Percentiles rank a stretch among this genome's conserved stretches.
phyloP scores from a whole-genome alignment of 2,797 vertebrate genomes.

The Anisognathus igniventris region DNA sequence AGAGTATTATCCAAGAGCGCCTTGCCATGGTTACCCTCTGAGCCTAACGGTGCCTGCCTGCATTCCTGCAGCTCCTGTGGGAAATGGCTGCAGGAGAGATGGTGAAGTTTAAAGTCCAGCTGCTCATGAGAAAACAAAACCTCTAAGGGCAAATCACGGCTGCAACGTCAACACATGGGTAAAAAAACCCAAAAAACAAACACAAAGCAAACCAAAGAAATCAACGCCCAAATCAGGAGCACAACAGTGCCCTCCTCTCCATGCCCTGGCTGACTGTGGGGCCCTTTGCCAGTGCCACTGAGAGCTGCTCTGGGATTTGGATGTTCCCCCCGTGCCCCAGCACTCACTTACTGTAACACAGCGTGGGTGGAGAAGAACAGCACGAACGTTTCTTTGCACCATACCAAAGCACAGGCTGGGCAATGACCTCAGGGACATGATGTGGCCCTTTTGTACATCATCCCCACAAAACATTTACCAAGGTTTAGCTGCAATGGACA shows the following conservation, averaged over 20 bases:
- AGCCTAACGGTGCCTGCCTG: not conserved
- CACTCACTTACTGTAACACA: rapidly evolving
- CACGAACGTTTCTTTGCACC: not conserved
- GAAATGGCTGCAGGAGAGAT: not conserved
- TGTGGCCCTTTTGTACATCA: rapidly evolving
- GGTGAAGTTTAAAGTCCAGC: conserved; percentile 69
- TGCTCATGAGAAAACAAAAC: conserved; percentile 33
- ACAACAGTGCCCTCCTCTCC: not conserved
- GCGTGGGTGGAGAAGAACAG: not conserved
- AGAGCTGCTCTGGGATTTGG: not conserved
- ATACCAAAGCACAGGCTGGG: not conserved
- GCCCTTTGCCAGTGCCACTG: not conserved
- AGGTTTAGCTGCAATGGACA: not conserved
- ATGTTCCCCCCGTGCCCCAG: not conserved
- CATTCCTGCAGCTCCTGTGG: not conserved
- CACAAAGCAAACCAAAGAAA: not conserved
- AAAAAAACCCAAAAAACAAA: not conserved
- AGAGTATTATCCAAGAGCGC: conserved; percentile 24
- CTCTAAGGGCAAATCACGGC: not conserved
- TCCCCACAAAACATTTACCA: not conserved
- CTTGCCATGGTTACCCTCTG: conserved; percentile 49
- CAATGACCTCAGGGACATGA: not conserved
- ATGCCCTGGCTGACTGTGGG: not conserved
- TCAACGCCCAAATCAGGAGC: rapidly evolving
- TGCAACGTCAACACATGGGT: not conserved